Evolutionary conservation across 2,113 vertebrate species (phyloP).

Genomic region (Phaethon lepturus): DNA sequence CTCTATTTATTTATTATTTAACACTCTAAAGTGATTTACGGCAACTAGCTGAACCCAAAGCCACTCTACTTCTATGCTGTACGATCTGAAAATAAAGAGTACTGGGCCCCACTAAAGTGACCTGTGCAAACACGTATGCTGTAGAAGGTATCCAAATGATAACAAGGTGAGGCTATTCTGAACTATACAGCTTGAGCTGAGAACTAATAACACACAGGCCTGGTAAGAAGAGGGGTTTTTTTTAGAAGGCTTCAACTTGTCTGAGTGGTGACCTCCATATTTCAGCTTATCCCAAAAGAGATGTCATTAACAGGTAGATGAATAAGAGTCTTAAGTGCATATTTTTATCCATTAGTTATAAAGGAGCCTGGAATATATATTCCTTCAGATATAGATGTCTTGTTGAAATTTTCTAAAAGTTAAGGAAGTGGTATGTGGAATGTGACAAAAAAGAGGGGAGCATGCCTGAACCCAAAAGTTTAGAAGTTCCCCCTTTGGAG

Average conservation of each 20-base stretch:
- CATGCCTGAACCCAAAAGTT: neutral
- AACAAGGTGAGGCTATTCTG: neutral
- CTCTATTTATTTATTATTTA: neutral
- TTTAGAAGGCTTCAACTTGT: neutral
- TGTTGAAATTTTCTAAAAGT: neutral
- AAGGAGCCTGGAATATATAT: neutral
- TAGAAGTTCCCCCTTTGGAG: neutral
- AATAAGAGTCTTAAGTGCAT: neutral
- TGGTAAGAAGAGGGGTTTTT: neutral
- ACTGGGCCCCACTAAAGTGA: neutral
- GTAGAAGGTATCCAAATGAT: neutral
- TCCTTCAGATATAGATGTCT: neutral
- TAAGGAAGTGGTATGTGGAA: neutral
- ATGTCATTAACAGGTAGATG: neutral
- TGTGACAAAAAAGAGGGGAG: neutral
- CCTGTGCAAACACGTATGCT: too few species aligned
- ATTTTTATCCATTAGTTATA: neutral
- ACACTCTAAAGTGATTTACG: neutral
- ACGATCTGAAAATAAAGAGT: neutral
- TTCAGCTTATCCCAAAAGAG: neutral
- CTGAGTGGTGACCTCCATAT: neutral
- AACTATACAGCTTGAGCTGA: neutral
- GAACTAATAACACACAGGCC: rapidly evolving
- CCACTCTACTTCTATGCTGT: neutral
- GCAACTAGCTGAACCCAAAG: neutral